phyloP scores from a whole-genome alignment of 1,140 invertebrate genomes.

The Drosophila repletoides region DNA sequence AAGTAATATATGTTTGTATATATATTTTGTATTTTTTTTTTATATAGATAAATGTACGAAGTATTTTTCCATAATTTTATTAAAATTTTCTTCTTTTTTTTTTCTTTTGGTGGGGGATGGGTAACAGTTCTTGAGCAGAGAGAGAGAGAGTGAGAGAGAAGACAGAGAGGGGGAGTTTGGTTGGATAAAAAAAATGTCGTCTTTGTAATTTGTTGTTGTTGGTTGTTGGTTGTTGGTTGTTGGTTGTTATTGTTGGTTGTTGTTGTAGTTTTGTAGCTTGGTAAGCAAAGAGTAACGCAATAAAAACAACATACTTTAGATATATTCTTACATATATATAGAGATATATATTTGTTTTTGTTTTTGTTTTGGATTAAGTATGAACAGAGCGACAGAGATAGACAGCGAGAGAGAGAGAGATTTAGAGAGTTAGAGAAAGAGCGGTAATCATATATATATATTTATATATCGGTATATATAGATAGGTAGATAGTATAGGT shows the following conservation, averaged over 20 bases:
- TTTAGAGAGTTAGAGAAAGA: constrained; percentile 42
- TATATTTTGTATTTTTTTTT: constrained; percentile 1
- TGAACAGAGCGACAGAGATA: constrained; percentile 55
- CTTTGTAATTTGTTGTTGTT: constrained; percentile 5
- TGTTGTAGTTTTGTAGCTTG: not conserved
- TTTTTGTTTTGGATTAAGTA: constrained; percentile 20
- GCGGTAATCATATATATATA: constrained; percentile 35
- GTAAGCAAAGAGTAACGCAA: constrained; percentile 64
- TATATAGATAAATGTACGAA: too few relatives aligned
- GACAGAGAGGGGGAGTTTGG: too few relatives aligned
- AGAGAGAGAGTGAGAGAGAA: too few relatives aligned
- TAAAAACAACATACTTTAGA: constrained; percentile 63
- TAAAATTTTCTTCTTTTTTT: too few relatives aligned
- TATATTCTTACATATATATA: constrained; percentile 48
- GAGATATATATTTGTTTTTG: constrained; percentile 20
- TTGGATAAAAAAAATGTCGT: too few relatives aligned
- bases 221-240: constrained; percentile 3
- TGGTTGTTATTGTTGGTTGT: not conserved
- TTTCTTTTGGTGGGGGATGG: too few relatives aligned
- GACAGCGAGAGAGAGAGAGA: constrained; percentile 25
- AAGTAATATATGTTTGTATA: constrained; percentile 70
- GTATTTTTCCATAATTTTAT: too few relatives aligned
- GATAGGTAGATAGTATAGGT: constrained; percentile 51
- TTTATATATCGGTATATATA: constrained; percentile 46
- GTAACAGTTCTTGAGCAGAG: too few relatives aligned